These are phyloP conservation scores for Erythrocercus mccallii DNA, from an alignment of 2,113 vertebrate genomes.

Conservation along the genomic window DNA sequence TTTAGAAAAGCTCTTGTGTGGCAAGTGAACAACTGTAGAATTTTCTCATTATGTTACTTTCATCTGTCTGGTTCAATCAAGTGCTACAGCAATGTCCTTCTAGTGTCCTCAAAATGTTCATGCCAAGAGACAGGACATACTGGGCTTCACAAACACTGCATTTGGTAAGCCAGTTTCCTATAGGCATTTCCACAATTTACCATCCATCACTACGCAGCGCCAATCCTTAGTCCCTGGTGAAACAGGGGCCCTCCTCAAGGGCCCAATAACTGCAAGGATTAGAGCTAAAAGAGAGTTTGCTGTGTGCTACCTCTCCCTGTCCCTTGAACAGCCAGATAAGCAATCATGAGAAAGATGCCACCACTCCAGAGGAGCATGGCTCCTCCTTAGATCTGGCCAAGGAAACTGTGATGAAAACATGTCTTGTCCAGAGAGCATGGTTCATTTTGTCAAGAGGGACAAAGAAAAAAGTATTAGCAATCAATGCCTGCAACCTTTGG, in stretches of 20 bases:
- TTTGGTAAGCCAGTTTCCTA: not conserved
- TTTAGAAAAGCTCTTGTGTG: not conserved
- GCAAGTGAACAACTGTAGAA: not conserved
- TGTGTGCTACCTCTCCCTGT: not conserved
- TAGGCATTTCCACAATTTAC: not conserved
- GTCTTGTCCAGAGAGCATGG: fast-evolving
- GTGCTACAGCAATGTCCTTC: not conserved
- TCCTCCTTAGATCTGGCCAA: not conserved
- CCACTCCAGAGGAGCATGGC: not conserved
- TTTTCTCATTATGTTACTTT: not conserved
- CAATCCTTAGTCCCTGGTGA: not conserved
- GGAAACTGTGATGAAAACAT: not conserved
- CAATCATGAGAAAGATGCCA: not conserved
- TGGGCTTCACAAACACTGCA: not conserved
- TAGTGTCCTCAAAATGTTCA: not conserved
- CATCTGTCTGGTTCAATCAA: not conserved
- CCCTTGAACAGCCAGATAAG: not conserved
- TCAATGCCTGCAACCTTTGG: not conserved
- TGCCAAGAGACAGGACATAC: not conserved
- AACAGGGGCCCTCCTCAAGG: not conserved
- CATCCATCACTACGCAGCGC: not conserved
- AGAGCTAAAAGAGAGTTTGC: not conserved
- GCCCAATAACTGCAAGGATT: not conserved
- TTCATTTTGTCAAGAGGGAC: not conserved
- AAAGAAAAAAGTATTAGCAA: not conserved